Percentiles rank a stretch among this genome's conserved stretches.
Conservation (phyloP, 2,888 invertebrate species). For the Rutpela maculata region DNA sequence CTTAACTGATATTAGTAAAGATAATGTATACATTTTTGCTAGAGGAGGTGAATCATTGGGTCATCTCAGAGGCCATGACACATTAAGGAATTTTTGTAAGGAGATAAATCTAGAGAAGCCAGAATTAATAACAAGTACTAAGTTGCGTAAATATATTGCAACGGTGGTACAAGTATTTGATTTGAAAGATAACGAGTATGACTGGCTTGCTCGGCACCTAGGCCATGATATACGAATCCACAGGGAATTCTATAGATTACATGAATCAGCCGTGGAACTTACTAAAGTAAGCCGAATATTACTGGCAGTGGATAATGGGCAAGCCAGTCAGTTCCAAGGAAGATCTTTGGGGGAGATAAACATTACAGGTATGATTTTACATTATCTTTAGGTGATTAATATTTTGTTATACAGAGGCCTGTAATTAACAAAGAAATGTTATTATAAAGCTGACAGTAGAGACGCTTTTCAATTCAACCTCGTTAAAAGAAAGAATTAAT, state of each 20-base stretch:
- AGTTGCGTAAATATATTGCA: conserved; percentile 8
- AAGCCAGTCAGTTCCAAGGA: conserved; percentile 35
- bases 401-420: no score
- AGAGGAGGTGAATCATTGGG: not conserved
- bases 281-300: conserved; percentile 51
- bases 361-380: conserved; percentile 31
- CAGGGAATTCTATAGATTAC: conserved; percentile 32
- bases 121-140: not conserved
- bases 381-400: no score
- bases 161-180: not conserved
- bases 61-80: not conserved
- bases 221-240: conserved; percentile 9
- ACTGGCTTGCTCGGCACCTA: conserved; percentile 5
- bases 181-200: conserved; percentile 5
- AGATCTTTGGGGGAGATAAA: conserved; percentile 28
- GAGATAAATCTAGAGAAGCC: conserved; percentile 21
- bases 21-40: not conserved
- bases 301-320: conserved; percentile 38
- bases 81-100: conserved; percentile 10
- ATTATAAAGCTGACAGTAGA: no score
- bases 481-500: no score
- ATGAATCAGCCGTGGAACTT: no score
- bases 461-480: no score
- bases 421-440: no score
- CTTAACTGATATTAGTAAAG: not conserved